Evolutionary conservation across 2,888 invertebrate species (phyloP).

Genomic region (Phengaris alcon): DNA sequence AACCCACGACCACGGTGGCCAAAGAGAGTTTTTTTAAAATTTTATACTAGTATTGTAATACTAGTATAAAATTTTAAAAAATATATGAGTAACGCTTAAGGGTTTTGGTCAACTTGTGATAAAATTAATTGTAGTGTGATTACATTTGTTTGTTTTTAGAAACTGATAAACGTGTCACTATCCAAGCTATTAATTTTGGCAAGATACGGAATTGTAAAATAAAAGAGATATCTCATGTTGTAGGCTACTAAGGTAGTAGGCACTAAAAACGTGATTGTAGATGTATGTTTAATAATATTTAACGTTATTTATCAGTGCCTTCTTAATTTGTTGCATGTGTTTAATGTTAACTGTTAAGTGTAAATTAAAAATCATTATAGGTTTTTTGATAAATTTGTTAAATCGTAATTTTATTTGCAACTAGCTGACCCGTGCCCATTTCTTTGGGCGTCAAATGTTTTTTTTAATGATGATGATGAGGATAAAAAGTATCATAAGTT

Average conservation of each 20-base stretch:
- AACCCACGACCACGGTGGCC: no score
- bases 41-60: no score
- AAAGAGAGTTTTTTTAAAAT: no score
- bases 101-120: no score
- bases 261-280: neutral
- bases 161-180: neutral
- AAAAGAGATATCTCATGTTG: neutral
- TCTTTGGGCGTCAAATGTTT: no score
- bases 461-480: no score
- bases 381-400: neutral
- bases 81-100: no score
- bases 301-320: neutral
- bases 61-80: no score
- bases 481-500: no score
- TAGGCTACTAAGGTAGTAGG: no score
- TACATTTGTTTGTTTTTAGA: neutral
- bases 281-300: neutral
- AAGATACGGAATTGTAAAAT: constrained; percentile 19
- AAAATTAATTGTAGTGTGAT: neutral
- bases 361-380: neutral
- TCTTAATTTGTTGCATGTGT: constrained; percentile 2
- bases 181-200: constrained; percentile 13
- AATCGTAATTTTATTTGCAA: neutral
- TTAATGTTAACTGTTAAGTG: neutral
- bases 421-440: no score